Base-by-base conservation (phyloP, 1,140 invertebrate genomes). In the Ooceraea biroi region DNA sequence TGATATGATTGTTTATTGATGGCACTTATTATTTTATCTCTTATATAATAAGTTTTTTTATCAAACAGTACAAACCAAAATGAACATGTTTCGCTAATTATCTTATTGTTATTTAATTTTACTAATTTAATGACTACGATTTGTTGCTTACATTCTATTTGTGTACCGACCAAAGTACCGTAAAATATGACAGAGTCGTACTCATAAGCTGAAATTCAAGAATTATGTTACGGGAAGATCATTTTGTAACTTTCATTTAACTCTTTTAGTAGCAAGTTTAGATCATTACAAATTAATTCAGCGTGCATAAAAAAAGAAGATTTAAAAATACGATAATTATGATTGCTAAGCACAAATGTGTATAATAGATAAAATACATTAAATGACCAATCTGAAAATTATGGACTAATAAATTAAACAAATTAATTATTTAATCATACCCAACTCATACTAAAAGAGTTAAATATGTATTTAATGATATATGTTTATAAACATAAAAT, bases 171-270 rank as follows among this genome's bases (percentile, higher is more conserved):
- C 65, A 80, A 14, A 71, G 65, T 71, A 80, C 76, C 11, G 55
- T 80, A 36, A 80, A 80, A 2, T 80, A 80, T 22, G 76, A 80
- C 8, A 80, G 4, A 46, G 76, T 80, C 1, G 50, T 80, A n/a
- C 50, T 80, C 76, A 80, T 80, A 44, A 80, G 65, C 76, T 80
- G 36, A 69, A 80, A 80, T 80, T 69, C 3, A 80, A 71, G 41
- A 69, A 46, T 78, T 46, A 58, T 1, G 3, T 69, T 80, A 46
- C 25, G 3, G 0, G 25, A 52, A 14, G 1, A 10, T 25, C 14
- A 60, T 27, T 30, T 1, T 11, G 0, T 0, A 0, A 36, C 11
- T 63, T 76, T 76, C 36, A 68, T 55, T 74, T 44, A 55, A 68
- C n/a, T 68, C 12, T 46, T 66, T 68, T 19, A 68, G 12, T 27